Percentiles rank a stretch among this genome's conserved stretches.
phyloP scores from a whole-genome alignment of 37 sponge, comb jelly and placozoan species.

The Hexactinellida sp. region DNA sequence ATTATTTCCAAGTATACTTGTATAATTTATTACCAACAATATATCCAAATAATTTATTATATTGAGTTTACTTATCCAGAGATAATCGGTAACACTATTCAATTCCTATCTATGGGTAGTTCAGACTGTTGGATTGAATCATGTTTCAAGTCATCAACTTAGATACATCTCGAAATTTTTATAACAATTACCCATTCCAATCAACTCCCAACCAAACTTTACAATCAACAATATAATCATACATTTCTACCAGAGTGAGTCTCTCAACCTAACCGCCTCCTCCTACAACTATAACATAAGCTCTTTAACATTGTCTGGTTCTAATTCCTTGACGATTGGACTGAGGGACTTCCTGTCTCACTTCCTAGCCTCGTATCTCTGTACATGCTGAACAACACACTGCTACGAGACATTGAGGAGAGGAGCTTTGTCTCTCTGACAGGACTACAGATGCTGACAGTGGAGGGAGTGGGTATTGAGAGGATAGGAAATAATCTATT shows the following conservation, averaged over 20 bases:
- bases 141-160: no score
- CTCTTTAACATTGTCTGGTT: background rate
- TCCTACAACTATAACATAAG: background rate
- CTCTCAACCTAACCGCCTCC: background rate
- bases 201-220: background rate
- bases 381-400: background rate
- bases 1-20: no score
- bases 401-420: background rate
- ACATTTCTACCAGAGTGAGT: background rate
- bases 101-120: no score
- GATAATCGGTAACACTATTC: no score
- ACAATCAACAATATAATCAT: background rate
- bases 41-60: no score
- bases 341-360: background rate
- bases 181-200: no score
- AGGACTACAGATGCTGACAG: background rate
- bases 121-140: no score
- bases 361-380: background rate
- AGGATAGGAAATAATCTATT: background rate
- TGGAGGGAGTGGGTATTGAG: background rate
- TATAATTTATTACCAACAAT: no score
- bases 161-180: no score
- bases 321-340: background rate
- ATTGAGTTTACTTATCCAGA: no score
- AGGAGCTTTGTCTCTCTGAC: background rate